These are phyloP conservation scores for Coryphaenoides rupestris DNA, from an alignment of 2,113 vertebrate species.

Conservation along the genomic window DNA sequence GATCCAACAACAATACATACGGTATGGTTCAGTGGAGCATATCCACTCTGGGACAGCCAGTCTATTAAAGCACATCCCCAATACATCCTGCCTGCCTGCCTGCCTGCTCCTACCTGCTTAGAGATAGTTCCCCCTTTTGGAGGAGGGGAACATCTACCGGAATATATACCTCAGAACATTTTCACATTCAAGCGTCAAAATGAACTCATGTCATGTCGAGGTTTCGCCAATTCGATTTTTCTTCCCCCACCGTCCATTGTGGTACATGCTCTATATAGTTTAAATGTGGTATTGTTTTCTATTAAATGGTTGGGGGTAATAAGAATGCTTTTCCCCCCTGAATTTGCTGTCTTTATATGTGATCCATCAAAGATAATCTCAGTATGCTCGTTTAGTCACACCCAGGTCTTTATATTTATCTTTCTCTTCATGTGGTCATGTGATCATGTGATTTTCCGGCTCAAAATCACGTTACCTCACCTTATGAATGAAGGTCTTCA, in stretches of 20 bases:
- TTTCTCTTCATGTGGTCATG: too few species aligned
- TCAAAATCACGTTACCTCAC: too few species aligned
- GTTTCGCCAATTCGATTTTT: background rate
- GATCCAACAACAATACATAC: slow-evolving; percentile 61
- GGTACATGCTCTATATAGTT: background rate
- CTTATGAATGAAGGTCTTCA: too few species aligned
- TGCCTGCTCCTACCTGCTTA: slow-evolving; percentile 37
- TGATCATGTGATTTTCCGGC: too few species aligned
- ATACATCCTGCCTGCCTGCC: slow-evolving; percentile 44
- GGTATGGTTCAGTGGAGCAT: slow-evolving; percentile 68
- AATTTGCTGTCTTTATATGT: background rate
- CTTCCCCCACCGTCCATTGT: background rate
- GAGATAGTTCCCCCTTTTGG: slow-evolving; percentile 41
- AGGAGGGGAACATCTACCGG: slow-evolving; percentile 27
- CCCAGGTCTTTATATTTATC: too few species aligned
- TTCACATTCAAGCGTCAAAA: slow-evolving; percentile 21
- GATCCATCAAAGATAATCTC: too few species aligned
- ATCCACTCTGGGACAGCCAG: slow-evolving; percentile 57
- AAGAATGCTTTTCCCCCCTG: background rate
- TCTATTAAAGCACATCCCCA: slow-evolving; percentile 58
- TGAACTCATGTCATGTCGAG: slow-evolving; percentile 24
- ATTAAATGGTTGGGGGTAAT: background rate
- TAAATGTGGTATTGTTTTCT: background rate
- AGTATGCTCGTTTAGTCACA: too few species aligned
- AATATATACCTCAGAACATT: slow-evolving; percentile 29